Evolutionary conservation across 1,140 invertebrate species (phyloP), one percentile per base, ranked within the genome.

Genomic region (Neodiprion virginianus): DNA sequence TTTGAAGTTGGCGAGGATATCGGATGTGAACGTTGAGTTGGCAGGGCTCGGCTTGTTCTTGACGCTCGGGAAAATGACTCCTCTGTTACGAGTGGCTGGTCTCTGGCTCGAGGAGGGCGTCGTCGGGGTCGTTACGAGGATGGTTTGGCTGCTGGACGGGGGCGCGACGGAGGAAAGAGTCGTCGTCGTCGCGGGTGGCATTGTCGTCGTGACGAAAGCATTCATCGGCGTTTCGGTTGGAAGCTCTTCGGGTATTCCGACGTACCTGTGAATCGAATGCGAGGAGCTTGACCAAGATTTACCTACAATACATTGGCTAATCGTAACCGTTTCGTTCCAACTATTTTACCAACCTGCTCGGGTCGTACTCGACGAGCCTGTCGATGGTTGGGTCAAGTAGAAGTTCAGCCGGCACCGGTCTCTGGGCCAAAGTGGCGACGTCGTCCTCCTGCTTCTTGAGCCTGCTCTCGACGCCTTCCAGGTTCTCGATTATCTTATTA

Each of bases 1-100:
- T 87, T 94, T 95, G 80, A 94, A 91, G 84, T 91, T 93, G 61
- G 92, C 88, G 71, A 93, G 88, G 75, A 93, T 88, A 78, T 95
- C 94, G 7, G 92, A 94, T 21, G 92, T 91, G 82, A 95, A 95
- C 10, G 94, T 95, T 73, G 93, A 94, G 87, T 96, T 96, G 8
- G 93, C 92, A 48, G 94, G 91, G 74, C 93, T 93, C 7, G 95
- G 95, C 81, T 97, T 97, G 84, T 96, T 96, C 84, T 96, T 96
- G 12, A 97, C 94, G 79, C 95, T 96, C 0, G 95, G 95, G 88
- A 97, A 97, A 85, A 97, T 96, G 79, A 97, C 92, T 67, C 94
- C 93, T 21, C 94, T 92, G 86, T 94, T 95, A 72, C 93, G 91
- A 67, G 86, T 87, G 50, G 84, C 79, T 71, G 84, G 83, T 76